These are phyloP conservation scores for Lampris incognitus DNA, from an alignment of 2,113 vertebrate genomes.

Conservation along the genomic window DNA sequence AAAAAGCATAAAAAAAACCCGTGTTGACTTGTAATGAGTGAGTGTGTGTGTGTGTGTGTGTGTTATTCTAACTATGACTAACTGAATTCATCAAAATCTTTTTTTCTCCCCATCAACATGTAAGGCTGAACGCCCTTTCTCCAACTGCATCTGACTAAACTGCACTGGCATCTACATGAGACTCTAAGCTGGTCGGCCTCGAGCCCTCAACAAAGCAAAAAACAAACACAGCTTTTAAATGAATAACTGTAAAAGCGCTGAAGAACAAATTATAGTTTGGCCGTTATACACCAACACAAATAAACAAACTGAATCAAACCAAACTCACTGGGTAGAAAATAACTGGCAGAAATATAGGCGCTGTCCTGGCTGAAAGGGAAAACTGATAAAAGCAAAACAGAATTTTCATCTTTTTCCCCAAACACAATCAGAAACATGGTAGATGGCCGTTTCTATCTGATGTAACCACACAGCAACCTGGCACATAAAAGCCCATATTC, in stretches of 20 bases:
- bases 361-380: constrained; percentile 43
- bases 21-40: not conserved
- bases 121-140: constrained; percentile 40
- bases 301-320: constrained; percentile 37
- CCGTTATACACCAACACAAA: constrained; percentile 55
- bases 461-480: constrained; percentile 68
- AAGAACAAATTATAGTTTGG: constrained; percentile 44
- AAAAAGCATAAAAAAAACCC: too few relatives aligned
- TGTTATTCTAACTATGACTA: constrained; percentile 7
- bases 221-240: constrained; percentile 60
- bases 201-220: constrained; percentile 29
- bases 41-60: not conserved
- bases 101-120: constrained; percentile 66
- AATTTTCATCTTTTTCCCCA: constrained; percentile 15
- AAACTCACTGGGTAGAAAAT: constrained; percentile 20
- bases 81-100: constrained; percentile 68
- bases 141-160: constrained; percentile 55
- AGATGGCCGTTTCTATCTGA: constrained; percentile 64
- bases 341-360: constrained; percentile 18
- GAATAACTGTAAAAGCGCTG: constrained; percentile 45
- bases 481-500: constrained; percentile 57
- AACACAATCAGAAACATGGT: constrained; percentile 33
- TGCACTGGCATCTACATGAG: constrained; percentile 9
- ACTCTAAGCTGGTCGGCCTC: not conserved
- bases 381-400: constrained; percentile 41